A percentile compares a stretch with the other conserved stretches of the same genome.
These are phyloP conservation scores for Fringilla coelebs DNA, from an alignment of 2,797 vertebrate species.

Conservation along the genomic window DNA sequence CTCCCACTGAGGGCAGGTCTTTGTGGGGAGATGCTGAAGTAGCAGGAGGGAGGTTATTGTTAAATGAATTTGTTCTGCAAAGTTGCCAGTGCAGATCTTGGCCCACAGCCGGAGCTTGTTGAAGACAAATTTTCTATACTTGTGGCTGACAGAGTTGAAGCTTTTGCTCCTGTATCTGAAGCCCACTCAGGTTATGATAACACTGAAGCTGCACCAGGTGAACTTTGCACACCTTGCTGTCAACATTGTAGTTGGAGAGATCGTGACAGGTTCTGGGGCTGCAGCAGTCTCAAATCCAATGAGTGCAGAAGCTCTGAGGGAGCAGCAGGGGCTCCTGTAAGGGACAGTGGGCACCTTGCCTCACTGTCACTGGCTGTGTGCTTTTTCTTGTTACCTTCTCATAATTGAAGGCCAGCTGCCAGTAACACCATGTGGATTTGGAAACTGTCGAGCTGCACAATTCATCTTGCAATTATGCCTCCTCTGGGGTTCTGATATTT, in stretches of 20 bases:
- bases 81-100: background rate
- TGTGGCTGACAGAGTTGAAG: background rate
- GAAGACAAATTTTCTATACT: background rate
- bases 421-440: slow-evolving; percentile 31
- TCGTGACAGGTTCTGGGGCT: background rate
- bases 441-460: slow-evolving; percentile 18
- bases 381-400: slow-evolving; percentile 26
- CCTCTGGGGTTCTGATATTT: slow-evolving; percentile 51
- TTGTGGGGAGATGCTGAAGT: background rate
- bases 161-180: background rate
- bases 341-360: background rate
- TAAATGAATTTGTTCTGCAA: background rate
- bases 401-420: slow-evolving; percentile 57
- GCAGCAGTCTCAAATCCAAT: background rate
- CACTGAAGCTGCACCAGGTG: background rate
- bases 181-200: background rate
- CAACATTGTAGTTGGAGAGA: accelerated
- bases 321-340: background rate
- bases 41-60: background rate
- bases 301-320: background rate
- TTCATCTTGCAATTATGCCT: slow-evolving; percentile 46
- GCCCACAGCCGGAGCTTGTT: background rate
- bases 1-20: background rate
- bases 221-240: background rate
- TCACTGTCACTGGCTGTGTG: background rate